These are phyloP conservation scores for Drosophila pseudotalamancana DNA, from an alignment of 2,888 invertebrate genomes.

Conservation along the genomic window DNA sequence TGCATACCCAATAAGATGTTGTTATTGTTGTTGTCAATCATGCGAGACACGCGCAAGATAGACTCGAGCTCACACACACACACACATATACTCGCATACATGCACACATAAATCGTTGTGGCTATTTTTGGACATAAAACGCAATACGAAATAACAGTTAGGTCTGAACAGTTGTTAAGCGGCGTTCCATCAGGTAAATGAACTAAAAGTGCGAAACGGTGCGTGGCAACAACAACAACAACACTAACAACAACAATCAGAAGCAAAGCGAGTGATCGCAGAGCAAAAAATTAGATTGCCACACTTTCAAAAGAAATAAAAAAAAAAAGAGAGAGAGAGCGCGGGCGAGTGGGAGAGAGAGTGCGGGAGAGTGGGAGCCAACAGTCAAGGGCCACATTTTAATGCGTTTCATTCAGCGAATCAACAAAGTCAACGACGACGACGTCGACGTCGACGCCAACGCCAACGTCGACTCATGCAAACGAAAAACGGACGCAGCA, in stretches of 20 bases:
- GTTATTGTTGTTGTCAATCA: slow-evolving; percentile 44
- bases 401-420: slow-evolving; percentile 37
- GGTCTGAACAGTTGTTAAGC: slow-evolving; percentile 25
- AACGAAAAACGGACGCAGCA: slow-evolving; percentile 10
- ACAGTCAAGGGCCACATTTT: slow-evolving; percentile 35
- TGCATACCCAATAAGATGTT: slow-evolving; percentile 2
- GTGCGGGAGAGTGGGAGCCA: not conserved
- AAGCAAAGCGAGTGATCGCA: slow-evolving; percentile 36
- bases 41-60: slow-evolving; percentile 57
- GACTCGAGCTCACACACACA: slow-evolving; percentile 12
- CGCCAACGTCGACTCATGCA: slow-evolving; percentile 27
- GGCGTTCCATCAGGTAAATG: slow-evolving; percentile 63
- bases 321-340: not conserved
- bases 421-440: slow-evolving; percentile 6
- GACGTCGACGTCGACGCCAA: not conserved
- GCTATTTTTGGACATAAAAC: slow-evolving; percentile 46
- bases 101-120: slow-evolving; percentile 51
- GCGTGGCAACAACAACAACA: slow-evolving; percentile 49
- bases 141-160: slow-evolving; percentile 45
- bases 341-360: not conserved
- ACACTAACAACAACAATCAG: slow-evolving; percentile 24
- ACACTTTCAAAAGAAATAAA: slow-evolving; percentile 62
- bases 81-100: not conserved
- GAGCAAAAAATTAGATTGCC: slow-evolving; percentile 66
- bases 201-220: slow-evolving; percentile 69